Base-by-base conservation (phyloP, 2,113 vertebrate genomes). In the Lanius ludovicianus region DNA sequence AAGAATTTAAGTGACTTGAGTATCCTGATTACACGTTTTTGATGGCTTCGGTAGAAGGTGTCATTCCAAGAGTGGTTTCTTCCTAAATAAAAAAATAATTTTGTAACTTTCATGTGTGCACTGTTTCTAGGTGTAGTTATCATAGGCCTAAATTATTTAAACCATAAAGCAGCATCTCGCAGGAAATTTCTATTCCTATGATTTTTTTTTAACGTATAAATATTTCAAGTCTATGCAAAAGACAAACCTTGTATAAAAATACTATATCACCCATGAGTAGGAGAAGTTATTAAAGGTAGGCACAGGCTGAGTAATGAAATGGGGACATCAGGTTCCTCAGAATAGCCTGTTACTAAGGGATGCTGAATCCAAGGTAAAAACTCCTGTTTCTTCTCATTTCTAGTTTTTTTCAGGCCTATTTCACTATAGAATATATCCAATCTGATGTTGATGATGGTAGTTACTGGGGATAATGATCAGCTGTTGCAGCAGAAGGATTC, bases 91-190 rank as follows among this genome's bases (percentile, higher is more conserved):
- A 63, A 55, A 37, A 65, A 44, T 4, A 46, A 68, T 60, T 50
- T 22, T 64, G 20, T 42, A 68, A 60, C 88, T 87, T 95, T 24
- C 25, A 33, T 64, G 21, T 64, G 85, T 94, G 73, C 71, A 44
- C 44, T 79, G 63, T 89, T 94, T 84, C 90, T 49, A 42, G 47
- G 65, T 84, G 57, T 93, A 56, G 79, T 87, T 93, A 84, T 86
- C 86, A 35, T 46, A 77, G 57, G 37, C 44, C 57, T 97, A 77
- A 96, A 96, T 88, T 92, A 95, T 95, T 95, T 90, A 96, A 88
- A 30, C n/a, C 24, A 20, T 71, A 93, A 91, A 88, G 39, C 47
- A 95, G n/a, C 55, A 69, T 65, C 83, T 90, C 89, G 77, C 83
- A 92, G 84, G 52, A 91, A 96, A 77, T 87, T 81, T 84, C 47